Conservation (phyloP, 2,797 vertebrate genomes). For the Poeciliopsis turneri region DNA sequence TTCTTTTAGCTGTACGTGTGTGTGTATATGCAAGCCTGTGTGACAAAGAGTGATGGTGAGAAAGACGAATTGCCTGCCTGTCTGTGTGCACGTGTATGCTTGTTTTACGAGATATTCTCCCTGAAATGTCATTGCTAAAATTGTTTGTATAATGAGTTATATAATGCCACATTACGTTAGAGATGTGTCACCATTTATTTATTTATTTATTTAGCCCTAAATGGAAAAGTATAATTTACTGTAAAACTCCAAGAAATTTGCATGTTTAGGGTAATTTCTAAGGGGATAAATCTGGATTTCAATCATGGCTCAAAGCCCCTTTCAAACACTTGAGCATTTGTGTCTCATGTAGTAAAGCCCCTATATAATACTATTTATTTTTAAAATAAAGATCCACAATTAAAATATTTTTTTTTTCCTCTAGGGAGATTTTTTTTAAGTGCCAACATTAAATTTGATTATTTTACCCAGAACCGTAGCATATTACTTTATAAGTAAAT, state of each 20-base stretch:
- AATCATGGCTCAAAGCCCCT: conserved; percentile 46
- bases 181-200: conserved; percentile 31
- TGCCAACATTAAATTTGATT: conserved; percentile 13
- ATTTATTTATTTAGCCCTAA: conserved; percentile 18
- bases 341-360: conserved; percentile 60
- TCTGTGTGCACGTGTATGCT: conserved; percentile 60
- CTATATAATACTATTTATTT: conserved; percentile 51
- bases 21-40: conserved; percentile 39
- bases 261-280: conserved; percentile 43
- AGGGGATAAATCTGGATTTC: conserved; percentile 33
- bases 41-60: conserved; percentile 25
- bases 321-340: conserved; percentile 47
- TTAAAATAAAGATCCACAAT: conserved; percentile 46
- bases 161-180: conserved; percentile 27
- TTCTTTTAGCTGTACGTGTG: conserved; percentile 57
- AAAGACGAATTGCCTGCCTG: conserved; percentile 42
- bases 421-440: not conserved
- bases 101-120: conserved; percentile 63
- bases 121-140: conserved; percentile 64
- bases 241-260: conserved; percentile 31
- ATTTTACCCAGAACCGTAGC: conserved; percentile 25
- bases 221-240: conserved; percentile 47
- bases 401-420: not conserved
- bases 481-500: conserved; percentile 15
- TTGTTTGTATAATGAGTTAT: conserved; percentile 52